Base-by-base conservation (phyloP, 2,113 vertebrate species). In the Rattus norvegicus region DNA sequence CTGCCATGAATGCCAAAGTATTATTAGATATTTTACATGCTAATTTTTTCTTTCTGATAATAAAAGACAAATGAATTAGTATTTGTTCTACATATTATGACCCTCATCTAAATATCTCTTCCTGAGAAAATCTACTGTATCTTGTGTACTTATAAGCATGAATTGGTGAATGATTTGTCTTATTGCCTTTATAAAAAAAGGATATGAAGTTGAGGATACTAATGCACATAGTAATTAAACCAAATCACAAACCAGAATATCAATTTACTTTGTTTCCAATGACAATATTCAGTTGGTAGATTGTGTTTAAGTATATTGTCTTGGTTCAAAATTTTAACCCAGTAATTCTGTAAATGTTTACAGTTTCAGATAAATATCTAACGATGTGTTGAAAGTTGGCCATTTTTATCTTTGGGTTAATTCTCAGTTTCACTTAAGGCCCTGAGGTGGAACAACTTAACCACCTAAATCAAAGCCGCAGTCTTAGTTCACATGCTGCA, bases 1-100 rank as follows among this genome's bases (percentile, higher is more conserved):
- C 56, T 90, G 43, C 90, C 20, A 76, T 96, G 96, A 95, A 98
- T 97, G 54, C 81, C 76, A 96, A 96, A 91, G 88, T 1, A 49
- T 75, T 96, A 56, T 69, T 91, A 93, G 76, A 83, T 94, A 95
- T 91, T 97, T 86, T 96, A 65, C 6, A 70, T 11, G 65, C 70
- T 70, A 22, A 85, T 97, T 86, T 91, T 86, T 36, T 19, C 54
- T 79, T 96, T 94, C 39, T 54, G 88, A 95, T 36, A 92, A 94
- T 88, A 96, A 97, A 92, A 77, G 61, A 17, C 16, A 85, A 95
- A 94, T 96, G 65, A 85, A 94, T 92, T 54, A 95, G 80, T 22
- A 24, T 7, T 75, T 94, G 43, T 85, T 85, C 84, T 92, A 94
- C 19, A 84, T 43, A 91, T 72, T 93, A 96, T 77, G 43, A 85